Evolutionary conservation across 1,140 invertebrate genomes (phyloP).

Genomic region (Papilio xuthus): DNA sequence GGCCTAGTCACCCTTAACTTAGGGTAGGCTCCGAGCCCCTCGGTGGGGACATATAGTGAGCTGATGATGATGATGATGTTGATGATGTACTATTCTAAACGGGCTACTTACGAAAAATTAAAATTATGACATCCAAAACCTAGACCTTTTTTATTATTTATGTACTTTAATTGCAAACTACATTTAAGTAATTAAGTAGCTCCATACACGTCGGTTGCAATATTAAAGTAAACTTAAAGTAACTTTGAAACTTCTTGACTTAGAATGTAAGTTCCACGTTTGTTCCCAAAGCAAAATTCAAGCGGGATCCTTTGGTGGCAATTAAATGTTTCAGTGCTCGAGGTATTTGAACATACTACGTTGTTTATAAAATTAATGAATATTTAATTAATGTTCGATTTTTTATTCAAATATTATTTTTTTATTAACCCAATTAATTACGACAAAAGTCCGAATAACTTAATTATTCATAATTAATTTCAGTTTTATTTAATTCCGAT

Average conservation of each 20-base stretch:
- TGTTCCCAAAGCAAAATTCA: conserved; percentile 37
- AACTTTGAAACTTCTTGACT: conserved; percentile 37
- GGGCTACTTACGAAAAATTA: neutral
- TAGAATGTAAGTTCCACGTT: conserved; percentile 37
- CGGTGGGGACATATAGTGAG: too few species aligned
- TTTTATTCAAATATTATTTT: neutral
- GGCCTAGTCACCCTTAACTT: too few species aligned
- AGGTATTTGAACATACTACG: conserved; percentile 11
- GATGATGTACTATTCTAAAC: too few species aligned
- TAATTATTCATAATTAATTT: too few species aligned
- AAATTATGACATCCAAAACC: neutral
- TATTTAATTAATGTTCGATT: neutral
- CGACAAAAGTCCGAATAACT: too few species aligned
- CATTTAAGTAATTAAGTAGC: conserved; percentile 37
- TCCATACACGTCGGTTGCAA: conserved; percentile 36
- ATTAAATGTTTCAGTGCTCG: conserved; percentile 32
- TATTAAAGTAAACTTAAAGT: conserved; percentile 40
- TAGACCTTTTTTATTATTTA: neutral
- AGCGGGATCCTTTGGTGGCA: conserved; percentile 35
- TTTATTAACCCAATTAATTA: too few species aligned
- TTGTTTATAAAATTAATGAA: neutral
- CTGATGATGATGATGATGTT: too few species aligned
- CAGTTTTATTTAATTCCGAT: too few species aligned
- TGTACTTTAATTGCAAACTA: conserved; percentile 6
- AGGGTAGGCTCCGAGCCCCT: too few species aligned